These are phyloP conservation scores for Gambusia holbrooki DNA, from an alignment of 2,113 vertebrate species.

Conservation along the genomic window DNA sequence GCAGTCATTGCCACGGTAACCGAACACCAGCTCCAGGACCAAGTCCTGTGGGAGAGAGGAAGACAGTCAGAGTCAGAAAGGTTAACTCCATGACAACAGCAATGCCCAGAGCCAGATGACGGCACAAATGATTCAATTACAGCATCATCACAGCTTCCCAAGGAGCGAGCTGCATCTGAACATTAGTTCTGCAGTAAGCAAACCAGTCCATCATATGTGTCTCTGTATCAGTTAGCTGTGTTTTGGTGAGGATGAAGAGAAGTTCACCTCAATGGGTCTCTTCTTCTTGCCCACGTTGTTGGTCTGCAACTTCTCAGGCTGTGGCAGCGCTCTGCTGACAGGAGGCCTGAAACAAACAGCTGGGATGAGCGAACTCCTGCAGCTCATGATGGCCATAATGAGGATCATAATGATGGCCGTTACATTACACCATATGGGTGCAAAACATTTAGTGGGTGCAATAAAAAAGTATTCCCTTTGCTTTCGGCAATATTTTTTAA, in stretches of 20 bases:
- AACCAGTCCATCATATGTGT: neutral
- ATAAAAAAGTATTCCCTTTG: neutral
- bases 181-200: neutral
- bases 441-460: neutral
- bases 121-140: conserved; percentile 56
- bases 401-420: neutral
- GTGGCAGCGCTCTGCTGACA: conserved; percentile 95
- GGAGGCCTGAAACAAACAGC: conserved; percentile 92
- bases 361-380: conserved; percentile 62
- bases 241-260: neutral
- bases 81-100: conserved; percentile 68
- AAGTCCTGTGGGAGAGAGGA: conserved; percentile 85
- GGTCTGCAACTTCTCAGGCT: conserved; percentile 97
- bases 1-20: conserved; percentile 97
- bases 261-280: conserved; percentile 92
- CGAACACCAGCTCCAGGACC: conserved; percentile 95
- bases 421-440: neutral
- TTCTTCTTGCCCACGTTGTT: conserved; percentile 99
- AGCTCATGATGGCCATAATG: conserved; percentile 14
- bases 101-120: conserved; percentile 36
- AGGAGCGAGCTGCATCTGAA: conserved; percentile 14
- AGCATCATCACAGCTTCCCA: conserved; percentile 27
- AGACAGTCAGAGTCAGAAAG: conserved; percentile 52
- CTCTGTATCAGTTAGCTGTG: neutral
- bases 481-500: neutral